Conservation (phyloP, 2,113 vertebrate genomes). For the Salvelinus alpinus region DNA sequence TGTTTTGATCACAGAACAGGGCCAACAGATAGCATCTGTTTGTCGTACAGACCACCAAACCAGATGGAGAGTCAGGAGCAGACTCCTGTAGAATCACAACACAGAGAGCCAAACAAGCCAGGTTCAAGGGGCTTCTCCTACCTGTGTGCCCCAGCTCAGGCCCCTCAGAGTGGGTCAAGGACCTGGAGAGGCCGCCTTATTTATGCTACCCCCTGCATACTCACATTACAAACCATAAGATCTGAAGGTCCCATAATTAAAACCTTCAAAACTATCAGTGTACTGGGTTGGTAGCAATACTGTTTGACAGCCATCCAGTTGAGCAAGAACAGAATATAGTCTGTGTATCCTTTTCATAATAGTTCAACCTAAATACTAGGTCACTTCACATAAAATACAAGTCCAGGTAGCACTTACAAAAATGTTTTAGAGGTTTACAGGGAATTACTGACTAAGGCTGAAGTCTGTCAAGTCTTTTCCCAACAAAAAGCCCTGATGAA, state of each 20-base stretch:
- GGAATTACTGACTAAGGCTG: background rate
- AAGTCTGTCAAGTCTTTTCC: background rate
- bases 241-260: background rate
- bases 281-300: no score
- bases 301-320: no score
- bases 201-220: background rate
- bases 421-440: background rate
- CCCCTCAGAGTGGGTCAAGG: background rate
- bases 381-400: no score
- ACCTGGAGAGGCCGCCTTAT: background rate
- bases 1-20: constrained; percentile 48
- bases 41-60: constrained; percentile 62
- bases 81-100: constrained; percentile 35
- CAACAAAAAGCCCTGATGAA: constrained; percentile 22
- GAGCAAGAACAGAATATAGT: no score
- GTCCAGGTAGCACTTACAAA: no score
- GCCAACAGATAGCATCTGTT: constrained; percentile 57
- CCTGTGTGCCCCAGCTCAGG: background rate
- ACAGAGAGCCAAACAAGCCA: background rate
- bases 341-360: no score
- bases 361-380: no score
- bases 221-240: background rate
- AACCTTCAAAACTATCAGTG: background rate
- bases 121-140: background rate
- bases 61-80: constrained; percentile 69